phyloP scores from a whole-genome alignment of 2,797 vertebrate genomes.

The Loris lydekkerianus region DNA sequence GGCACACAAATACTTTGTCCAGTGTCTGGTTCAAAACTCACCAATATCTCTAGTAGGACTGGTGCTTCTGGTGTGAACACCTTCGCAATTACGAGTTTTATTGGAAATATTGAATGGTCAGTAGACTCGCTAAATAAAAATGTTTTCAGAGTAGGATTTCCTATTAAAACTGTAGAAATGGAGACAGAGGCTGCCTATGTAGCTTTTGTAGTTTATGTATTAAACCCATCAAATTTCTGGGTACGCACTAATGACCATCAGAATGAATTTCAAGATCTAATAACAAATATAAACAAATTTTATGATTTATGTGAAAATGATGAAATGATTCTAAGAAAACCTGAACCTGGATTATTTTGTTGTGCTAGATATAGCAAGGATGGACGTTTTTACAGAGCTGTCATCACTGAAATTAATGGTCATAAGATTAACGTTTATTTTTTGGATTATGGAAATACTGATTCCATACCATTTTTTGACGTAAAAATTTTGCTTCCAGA shows the following conservation, averaged over 20 bases:
- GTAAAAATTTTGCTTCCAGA: slow-evolving; percentile 93
- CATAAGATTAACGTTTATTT: slow-evolving; percentile 91
- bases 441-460: slow-evolving; percentile 95
- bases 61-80: background rate
- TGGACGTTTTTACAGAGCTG: slow-evolving; percentile 92
- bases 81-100: background rate
- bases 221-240: slow-evolving; percentile 95
- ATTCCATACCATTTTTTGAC: slow-evolving; percentile 91
- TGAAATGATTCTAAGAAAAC: slow-evolving; percentile 91
- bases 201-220: slow-evolving; percentile 90
- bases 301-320: slow-evolving; percentile 89
- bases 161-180: slow-evolving; percentile 87
- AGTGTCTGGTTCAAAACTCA: background rate
- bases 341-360: slow-evolving; percentile 92
- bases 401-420: slow-evolving; percentile 89
- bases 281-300: slow-evolving; percentile 87
- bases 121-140: slow-evolving; percentile 65
- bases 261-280: slow-evolving; percentile 92
- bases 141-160: slow-evolving; percentile 71
- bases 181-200: slow-evolving; percentile 86
- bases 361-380: slow-evolving; percentile 94
- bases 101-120: slow-evolving; percentile 71
- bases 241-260: slow-evolving; percentile 90
- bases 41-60: background rate
- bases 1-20: slow-evolving; percentile 26